These are phyloP conservation scores for Pogonognathellus flavescens DNA, from an alignment of 1,140 invertebrate genomes.

Conservation along the genomic window DNA sequence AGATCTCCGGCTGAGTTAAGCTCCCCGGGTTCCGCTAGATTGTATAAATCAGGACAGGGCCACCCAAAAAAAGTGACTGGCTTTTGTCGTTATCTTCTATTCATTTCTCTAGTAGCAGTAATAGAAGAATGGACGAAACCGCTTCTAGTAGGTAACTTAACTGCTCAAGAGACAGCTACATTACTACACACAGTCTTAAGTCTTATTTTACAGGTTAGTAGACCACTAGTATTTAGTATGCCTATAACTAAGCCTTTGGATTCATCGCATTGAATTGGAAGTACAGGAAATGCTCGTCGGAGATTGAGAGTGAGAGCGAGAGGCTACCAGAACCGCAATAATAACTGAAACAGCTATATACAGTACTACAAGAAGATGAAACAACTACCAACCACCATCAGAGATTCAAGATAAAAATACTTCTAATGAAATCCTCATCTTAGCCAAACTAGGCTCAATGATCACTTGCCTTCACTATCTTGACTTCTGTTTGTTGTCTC, in stretches of 20 bases:
- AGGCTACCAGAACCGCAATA: conserved; percentile 13
- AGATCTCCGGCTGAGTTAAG: conserved; percentile 49
- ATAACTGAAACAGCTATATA: not conserved
- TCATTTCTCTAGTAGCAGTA: conserved; percentile 18
- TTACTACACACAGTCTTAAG: not conserved
- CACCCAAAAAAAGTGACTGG: conserved; percentile 52
- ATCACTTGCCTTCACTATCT: conserved; percentile 21
- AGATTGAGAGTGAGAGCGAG: not conserved
- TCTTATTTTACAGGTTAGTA: conserved; percentile 19
- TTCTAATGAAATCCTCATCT: conserved; percentile 53
- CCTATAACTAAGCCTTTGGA: conserved; percentile 4
- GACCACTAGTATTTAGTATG: not conserved
- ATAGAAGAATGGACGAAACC: conserved; percentile 1
- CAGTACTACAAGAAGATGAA: conserved; percentile 5
- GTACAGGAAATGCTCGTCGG: too few species aligned
- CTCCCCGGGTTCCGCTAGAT: conserved; percentile 49
- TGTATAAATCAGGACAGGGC: conserved; percentile 56
- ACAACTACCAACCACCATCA: conserved; percentile 40
- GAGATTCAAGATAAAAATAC: conserved; percentile 53
- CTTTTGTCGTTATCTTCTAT: conserved; percentile 43
- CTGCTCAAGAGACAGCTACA: not conserved
- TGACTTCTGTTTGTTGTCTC: conserved; percentile 47
- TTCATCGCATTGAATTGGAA: too few species aligned
- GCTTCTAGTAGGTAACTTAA: too few species aligned
- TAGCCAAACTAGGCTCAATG: conserved; percentile 52